Percentiles rank a stretch among this genome's conserved stretches.
phyloP scores from a whole-genome alignment of 1,140 invertebrate genomes.

The Panonychus citri region DNA sequence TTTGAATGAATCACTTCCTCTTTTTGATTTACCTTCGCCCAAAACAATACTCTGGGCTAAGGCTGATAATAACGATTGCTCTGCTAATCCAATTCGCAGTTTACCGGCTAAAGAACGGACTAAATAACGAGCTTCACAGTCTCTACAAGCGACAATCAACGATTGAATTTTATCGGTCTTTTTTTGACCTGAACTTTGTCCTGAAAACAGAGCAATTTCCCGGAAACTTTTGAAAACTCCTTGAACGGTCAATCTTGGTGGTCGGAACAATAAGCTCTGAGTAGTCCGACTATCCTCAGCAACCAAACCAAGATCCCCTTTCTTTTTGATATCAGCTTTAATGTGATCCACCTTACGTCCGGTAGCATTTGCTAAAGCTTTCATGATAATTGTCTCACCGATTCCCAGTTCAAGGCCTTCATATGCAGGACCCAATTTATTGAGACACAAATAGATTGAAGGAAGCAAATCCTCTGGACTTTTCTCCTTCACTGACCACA shows the following conservation, averaged over 20 bases:
- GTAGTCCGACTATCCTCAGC: conserved; percentile 68
- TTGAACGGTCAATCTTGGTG: conserved; percentile 28
- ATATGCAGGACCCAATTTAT: conserved; percentile 82
- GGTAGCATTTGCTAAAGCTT: conserved; percentile 77
- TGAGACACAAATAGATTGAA: conserved; percentile 81
- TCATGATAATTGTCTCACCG: conserved; percentile 77
- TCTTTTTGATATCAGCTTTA: conserved; percentile 47
- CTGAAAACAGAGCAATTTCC: conserved; percentile 69
- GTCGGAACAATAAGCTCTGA: conserved; percentile 60
- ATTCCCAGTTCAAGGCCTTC: conserved; percentile 72
- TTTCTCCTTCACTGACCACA: conserved; percentile 68
- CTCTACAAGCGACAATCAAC: conserved; percentile 72
- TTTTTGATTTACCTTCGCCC: conserved; percentile 17
- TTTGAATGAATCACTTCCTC: conserved; percentile 44
- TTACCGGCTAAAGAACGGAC: conserved; percentile 81
- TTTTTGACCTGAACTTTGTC: conserved; percentile 49
- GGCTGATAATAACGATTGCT: conserved; percentile 74
- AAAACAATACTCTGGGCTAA: conserved; percentile 55
- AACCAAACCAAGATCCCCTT: conserved; percentile 76
- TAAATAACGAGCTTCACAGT: conserved; percentile 71
- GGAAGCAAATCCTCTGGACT: conserved; percentile 65
- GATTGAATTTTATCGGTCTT: conserved; percentile 79
- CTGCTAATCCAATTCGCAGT: conserved; percentile 81
- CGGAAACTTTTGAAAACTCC: conserved; percentile 63
- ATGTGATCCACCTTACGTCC: conserved; percentile 64